A percentile compares a stretch with the other conserved stretches of the same genome.
Conservation (phyloP, 2,113 vertebrate species). For the Megaceryle maxima region DNA sequence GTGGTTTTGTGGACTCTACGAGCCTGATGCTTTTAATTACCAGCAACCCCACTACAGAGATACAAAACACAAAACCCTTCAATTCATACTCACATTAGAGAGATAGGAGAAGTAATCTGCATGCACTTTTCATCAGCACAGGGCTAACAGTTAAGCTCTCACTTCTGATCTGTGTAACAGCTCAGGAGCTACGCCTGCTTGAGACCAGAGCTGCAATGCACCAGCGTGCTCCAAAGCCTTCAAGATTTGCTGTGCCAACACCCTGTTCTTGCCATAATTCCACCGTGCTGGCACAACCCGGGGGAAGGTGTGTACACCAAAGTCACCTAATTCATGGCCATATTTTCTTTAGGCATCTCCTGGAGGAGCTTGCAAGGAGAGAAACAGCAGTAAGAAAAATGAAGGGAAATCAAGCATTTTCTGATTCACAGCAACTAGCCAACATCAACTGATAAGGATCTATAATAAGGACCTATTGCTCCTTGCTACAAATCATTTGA, state of each 20-base stretch:
- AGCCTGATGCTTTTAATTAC: not conserved
- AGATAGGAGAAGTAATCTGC: not conserved
- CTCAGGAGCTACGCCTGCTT: not conserved
- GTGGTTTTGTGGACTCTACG: not conserved
- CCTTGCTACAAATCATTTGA: not conserved
- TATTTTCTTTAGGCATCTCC: not conserved
- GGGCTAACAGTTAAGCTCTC: not conserved
- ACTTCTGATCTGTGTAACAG: not conserved
- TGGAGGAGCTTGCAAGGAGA: not conserved
- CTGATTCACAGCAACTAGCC: not conserved
- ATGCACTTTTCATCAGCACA: not conserved
- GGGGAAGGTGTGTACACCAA: not conserved
- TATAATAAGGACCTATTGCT: not conserved
- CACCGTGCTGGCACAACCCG: accelerated
- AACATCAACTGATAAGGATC: not conserved
- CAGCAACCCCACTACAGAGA: not conserved
- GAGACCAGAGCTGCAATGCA: not conserved
- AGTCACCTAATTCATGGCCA: not conserved
- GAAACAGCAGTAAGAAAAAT: not conserved
- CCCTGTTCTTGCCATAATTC: not conserved
- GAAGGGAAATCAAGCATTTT: not conserved
- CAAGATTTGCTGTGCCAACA: not conserved
- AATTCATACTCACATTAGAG: not conserved
- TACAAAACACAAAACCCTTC: not conserved
- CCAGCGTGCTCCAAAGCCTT: not conserved